phyloP scores from a whole-genome alignment of 2,113 vertebrate species.

The Trochalopteron elliotii region DNA sequence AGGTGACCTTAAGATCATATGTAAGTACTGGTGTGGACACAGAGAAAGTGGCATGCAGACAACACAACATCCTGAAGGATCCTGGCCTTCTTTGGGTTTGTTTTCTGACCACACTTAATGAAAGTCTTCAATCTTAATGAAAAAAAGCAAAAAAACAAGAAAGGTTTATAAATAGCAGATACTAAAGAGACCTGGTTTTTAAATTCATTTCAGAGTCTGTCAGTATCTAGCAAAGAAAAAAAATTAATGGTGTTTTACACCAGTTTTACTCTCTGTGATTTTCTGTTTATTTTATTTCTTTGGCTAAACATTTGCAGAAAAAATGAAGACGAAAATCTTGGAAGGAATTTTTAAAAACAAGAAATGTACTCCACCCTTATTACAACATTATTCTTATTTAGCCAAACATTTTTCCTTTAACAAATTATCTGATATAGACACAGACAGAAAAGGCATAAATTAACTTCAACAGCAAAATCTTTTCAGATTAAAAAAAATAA shows the following conservation, averaged over 20 bases:
- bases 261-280: background rate
- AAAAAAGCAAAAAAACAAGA: background rate
- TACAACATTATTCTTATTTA: conserved; percentile 63
- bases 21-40: background rate
- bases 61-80: background rate
- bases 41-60: background rate
- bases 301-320: conserved; percentile 58
- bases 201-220: background rate
- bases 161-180: background rate
- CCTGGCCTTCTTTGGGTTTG: background rate
- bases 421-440: conserved; percentile 43
- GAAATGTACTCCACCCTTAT: conserved; percentile 58
- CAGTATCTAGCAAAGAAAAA: background rate
- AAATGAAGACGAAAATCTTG: conserved; percentile 63
- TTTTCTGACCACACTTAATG: background rate
- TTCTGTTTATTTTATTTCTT: conserved; percentile 66
- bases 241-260: conserved; percentile 16
- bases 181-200: background rate
- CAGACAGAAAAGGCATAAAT: conserved; percentile 18
- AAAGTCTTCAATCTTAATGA: background rate
- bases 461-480: background rate
- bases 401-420: conserved; percentile 41
- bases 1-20: background rate
- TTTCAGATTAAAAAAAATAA: background rate
- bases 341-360: conserved; percentile 60